phyloP scores from a whole-genome alignment of 2,888 invertebrate species.

The Drosophila affinis region DNA sequence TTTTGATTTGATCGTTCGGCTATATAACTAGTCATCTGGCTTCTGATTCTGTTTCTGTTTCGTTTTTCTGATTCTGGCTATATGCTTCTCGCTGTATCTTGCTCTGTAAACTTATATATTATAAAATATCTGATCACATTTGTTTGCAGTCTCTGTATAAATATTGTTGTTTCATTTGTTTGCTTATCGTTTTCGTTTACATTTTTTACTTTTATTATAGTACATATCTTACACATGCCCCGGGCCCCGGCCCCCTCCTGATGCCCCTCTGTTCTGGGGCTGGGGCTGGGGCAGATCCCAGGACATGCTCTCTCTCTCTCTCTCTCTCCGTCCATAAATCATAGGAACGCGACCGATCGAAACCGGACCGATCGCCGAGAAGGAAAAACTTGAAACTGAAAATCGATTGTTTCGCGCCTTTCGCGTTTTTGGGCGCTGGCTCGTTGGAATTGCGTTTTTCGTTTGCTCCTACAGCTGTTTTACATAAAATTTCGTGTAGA shows the following conservation, averaged over 20 bases:
- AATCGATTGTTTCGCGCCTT: conserved; percentile 28
- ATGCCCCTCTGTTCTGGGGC: not conserved
- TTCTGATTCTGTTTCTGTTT: conserved; percentile 35
- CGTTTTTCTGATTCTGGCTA: conserved; percentile 44
- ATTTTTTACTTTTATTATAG: conserved; percentile 48
- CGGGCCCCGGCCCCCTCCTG: not conserved
- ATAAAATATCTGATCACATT: conserved; percentile 84
- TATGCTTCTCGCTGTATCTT: conserved; percentile 41
- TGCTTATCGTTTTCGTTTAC: conserved; percentile 61
- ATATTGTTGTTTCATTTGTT: conserved; percentile 72
- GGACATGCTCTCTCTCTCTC: conserved; percentile 28
- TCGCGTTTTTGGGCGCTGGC: conserved; percentile 5
- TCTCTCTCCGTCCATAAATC: conserved; percentile 16
- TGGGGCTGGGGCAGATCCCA: not conserved
- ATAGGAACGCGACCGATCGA: conserved; percentile 42
- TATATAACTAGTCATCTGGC: conserved; percentile 60
- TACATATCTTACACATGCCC: conserved; percentile 71
- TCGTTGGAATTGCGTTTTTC: conserved; percentile 82
- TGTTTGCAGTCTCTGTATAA: conserved; percentile 84
- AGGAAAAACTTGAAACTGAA: conserved; percentile 43
- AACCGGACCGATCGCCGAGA: conserved; percentile 35
- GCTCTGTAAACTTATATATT: conserved; percentile 81
- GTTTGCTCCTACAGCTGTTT: conserved; percentile 80
- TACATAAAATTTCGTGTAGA: conserved; percentile 71
- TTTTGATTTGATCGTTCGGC: conserved; percentile 66